Base-by-base conservation (phyloP, 1,140 invertebrate species). In the Pinna nobilis region DNA sequence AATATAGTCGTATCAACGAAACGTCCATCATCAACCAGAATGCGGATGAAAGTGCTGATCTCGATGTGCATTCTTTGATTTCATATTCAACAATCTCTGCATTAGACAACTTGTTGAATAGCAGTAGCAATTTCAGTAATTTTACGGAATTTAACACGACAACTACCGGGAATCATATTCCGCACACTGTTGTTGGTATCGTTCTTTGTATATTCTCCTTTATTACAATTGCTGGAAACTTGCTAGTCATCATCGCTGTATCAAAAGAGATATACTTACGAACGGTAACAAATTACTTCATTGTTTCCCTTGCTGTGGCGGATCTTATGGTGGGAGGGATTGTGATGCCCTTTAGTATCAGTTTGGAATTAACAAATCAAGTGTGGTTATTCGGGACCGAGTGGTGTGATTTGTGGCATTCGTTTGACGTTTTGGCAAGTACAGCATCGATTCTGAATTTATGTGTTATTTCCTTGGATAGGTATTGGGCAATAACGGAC, bases 221-320 rank as follows among this genome's bases (percentile, higher is more conserved):
- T 37, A 93, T 94, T 50, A 95, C 96, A 0, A 92, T 97, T 15
- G 90, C 82, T 20, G 97, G 97, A 20, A 99, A 99, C 89, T 92
- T 97, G 49, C 90, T 99, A 65, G 98, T 99, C 3, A 98, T 99
- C 75, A 90, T 98, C 11, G 96, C 96, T 76, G 97, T 99, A 7
- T 98, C 97, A 87, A 98, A 95, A 3, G 97, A 99, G 88, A 93
- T 96, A 82, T 97, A 97, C 5, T 90, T 99, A n/a, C 92, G 97
- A 66, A 98, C 97, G 70, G 97, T 99, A 1, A 97, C 98, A 83
- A 99, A 99, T 90, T 99, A 98, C 89, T 98, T 99, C 88, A 96
- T 99, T 78, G 97, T 99, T 0, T 98, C 97, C 7, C 89, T 99
- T 66, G 98, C 98, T 0, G 95, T 98, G n/a, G 97, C 97, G 0